Conservation (phyloP, 2,797 vertebrate genomes). For the Notoglanidium macrostoma region DNA sequence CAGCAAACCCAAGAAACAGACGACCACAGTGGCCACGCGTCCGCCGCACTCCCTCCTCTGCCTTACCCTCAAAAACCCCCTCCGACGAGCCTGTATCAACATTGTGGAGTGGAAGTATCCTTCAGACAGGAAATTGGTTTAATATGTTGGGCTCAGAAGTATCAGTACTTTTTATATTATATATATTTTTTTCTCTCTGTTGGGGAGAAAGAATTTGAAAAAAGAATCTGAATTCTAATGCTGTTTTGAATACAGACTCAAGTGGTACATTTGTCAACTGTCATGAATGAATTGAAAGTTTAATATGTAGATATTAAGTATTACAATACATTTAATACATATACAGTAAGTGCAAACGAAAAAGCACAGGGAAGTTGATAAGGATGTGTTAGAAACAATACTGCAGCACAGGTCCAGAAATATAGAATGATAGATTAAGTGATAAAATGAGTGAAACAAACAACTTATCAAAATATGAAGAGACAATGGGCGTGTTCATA, state of each 20-base stretch:
- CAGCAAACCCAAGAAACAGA: conserved; percentile 95
- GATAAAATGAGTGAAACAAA: neutral
- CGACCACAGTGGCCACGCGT: conserved; percentile 86
- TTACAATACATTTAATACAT: neutral
- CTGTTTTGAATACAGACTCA: neutral
- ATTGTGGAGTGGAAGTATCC: conserved; percentile 99
- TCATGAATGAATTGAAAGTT: neutral
- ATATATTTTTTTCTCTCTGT: neutral
- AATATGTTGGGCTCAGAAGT: neutral
- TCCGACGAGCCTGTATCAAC: conserved; percentile 96
- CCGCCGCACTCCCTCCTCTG: conserved; percentile 95
- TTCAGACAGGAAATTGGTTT: conserved; percentile 63
- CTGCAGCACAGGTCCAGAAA: neutral
- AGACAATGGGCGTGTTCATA: neutral
- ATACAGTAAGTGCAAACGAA: neutral
- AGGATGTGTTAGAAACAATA: neutral
- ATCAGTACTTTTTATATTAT: neutral
- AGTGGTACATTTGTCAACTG: neutral
- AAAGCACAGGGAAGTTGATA: neutral
- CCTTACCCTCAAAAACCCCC: conserved; percentile 96
- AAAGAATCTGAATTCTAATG: neutral
- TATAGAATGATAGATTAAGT: neutral
- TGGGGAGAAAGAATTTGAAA: neutral
- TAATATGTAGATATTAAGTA: neutral
- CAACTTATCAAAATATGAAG: neutral